These are phyloP conservation scores for Rhyacichthys aspro DNA, from an alignment of 2,797 vertebrate genomes.

Conservation along the genomic window DNA sequence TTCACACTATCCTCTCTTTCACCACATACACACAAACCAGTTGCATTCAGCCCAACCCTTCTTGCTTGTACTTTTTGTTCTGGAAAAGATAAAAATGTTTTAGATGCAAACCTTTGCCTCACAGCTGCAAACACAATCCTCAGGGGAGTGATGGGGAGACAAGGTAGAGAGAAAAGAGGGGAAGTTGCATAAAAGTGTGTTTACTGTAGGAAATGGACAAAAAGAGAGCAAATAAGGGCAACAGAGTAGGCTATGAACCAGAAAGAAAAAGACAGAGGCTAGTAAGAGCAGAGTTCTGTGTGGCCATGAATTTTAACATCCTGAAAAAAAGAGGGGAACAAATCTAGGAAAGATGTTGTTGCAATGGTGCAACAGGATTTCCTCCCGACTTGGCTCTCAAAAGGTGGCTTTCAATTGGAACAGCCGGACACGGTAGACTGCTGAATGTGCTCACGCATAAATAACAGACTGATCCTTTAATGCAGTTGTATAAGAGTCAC, in stretches of 20 bases:
- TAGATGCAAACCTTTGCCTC: constrained; percentile 30
- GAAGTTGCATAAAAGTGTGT: neutral
- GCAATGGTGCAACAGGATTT: constrained; percentile 39
- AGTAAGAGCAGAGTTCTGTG: constrained; percentile 35
- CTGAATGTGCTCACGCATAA: neutral
- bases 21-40: constrained; percentile 12
- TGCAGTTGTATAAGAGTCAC: constrained; percentile 8
- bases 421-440: constrained; percentile 28
- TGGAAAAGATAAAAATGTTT: constrained; percentile 53
- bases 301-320: constrained; percentile 61
- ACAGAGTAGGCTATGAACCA: constrained; percentile 20
- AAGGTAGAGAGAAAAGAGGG: neutral
- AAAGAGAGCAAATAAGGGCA: constrained; percentile 30
- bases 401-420: constrained; percentile 32
- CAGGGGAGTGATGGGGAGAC: constrained; percentile 22
- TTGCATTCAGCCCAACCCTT: constrained; percentile 2
- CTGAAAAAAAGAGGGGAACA: constrained; percentile 26
- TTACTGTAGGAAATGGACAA: neutral
- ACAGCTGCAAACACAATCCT: constrained; percentile 41
- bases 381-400: constrained; percentile 27
- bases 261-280: constrained; percentile 32
- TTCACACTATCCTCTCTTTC: constrained; percentile 5
- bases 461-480: neutral
- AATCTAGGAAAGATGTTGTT: constrained; percentile 50
- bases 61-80: constrained; percentile 31